Percentiles rank a stretch among this genome's conserved stretches.
Conservation (phyloP, 2,888 invertebrate species). For the Drosophila formosana region DNA sequence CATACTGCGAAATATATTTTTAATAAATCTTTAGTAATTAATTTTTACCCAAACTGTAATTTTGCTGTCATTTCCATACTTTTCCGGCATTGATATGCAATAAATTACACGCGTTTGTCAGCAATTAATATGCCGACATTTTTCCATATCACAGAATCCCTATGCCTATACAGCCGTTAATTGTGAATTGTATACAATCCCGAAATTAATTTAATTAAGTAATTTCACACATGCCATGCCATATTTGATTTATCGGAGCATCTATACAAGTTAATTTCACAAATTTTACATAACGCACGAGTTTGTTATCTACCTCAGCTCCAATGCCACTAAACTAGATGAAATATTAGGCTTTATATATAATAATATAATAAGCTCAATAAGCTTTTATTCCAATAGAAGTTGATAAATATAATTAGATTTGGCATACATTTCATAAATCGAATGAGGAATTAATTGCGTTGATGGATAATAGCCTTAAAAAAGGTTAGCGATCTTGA, state of each 20-base stretch:
- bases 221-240: conserved; percentile 71
- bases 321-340: too few species aligned
- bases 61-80: conserved; percentile 39
- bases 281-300: conserved; percentile 6
- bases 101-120: conserved; percentile 66
- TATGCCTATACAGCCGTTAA: not conserved
- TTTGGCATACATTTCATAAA: too few species aligned
- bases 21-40: conserved; percentile 14
- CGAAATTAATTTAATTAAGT: conserved; percentile 75
- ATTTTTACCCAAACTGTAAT: conserved; percentile 27
- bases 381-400: too few species aligned
- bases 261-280: conserved; percentile 68
- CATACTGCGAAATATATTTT: not conserved
- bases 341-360: not conserved
- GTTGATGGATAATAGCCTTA: too few species aligned
- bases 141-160: conserved; percentile 4
- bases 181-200: conserved; percentile 19
- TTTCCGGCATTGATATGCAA: conserved; percentile 46
- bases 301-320: too few species aligned
- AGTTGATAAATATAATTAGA: too few species aligned
- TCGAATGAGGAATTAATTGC: too few species aligned
- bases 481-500: not conserved
- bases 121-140: conserved; percentile 31
- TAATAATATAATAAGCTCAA: not conserved
- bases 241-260: conserved; percentile 67